Percentiles rank a stretch among this genome's conserved stretches.
Evolutionary conservation across 1,140 invertebrate species (phyloP).

Genomic region (Drosophila pectinifera): DNA sequence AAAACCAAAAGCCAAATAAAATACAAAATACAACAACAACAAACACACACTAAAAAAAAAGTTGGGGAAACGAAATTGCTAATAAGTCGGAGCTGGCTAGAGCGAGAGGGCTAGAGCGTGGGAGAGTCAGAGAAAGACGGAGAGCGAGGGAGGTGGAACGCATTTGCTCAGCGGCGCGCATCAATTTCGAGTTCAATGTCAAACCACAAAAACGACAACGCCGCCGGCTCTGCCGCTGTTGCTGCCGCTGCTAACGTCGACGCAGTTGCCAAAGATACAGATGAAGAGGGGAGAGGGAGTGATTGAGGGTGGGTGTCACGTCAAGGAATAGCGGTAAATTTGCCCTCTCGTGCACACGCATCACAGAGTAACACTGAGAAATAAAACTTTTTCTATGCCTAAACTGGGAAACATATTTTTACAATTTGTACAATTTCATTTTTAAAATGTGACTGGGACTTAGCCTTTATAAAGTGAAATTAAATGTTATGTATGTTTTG

Average conservation of each 20-base stretch:
- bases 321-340: conserved; percentile 26
- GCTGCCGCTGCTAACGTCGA: conserved; percentile 18
- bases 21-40: conserved; percentile 33
- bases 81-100: conserved; percentile 49
- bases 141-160: conserved; percentile 41
- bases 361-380: conserved; percentile 1
- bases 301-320: not conserved
- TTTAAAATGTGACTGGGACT: no score
- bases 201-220: conserved; percentile 75
- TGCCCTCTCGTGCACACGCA: conserved; percentile 21
- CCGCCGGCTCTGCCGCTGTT: conserved; percentile 14
- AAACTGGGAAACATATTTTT: no score
- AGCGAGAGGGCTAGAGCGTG: conserved; percentile 12
- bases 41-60: conserved; percentile 21
- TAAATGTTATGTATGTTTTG: no score
- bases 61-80: conserved; percentile 68
- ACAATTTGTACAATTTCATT: no score
- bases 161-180: conserved; percentile 73
- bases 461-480: no score
- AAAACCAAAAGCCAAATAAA: conserved; percentile 49
- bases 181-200: conserved; percentile 84
- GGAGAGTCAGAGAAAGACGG: conserved; percentile 7
- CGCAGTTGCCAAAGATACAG: conserved; percentile 20
- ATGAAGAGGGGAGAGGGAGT: not conserved
- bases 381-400: not conserved